Base-by-base conservation (phyloP, 2,888 invertebrate genomes). In the Pseudococcus viburni region DNA sequence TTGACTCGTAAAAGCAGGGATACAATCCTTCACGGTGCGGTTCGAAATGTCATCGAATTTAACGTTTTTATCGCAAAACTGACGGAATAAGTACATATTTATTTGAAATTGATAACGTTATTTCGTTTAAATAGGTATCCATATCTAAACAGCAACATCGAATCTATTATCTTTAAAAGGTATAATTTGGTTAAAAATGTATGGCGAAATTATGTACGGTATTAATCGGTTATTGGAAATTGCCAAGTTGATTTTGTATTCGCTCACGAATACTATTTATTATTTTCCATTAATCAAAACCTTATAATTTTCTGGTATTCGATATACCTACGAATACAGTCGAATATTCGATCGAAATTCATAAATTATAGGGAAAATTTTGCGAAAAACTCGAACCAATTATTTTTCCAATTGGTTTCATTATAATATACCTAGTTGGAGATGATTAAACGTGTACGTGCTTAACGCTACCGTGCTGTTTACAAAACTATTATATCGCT, bases 111-210 rank as follows among this genome's bases (percentile, higher is more conserved):
- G 73, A 26, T 73, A 73, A 73, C 33, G 17, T 33, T 3, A 5
- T 33, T 33, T 15, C 17, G 33, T 73, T 33, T 73, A 33, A 73
- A 11, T 68, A 64, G 39, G 39, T 33, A 73, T 73, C 73, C 15
- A 9, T 42, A 42, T 42, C 42, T 42, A 42, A 0, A 73, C 19
- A 46, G 19, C 5, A 19, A 46, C 46, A 83, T 83, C 46, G 46
- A 33, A 19, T 83, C 80, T 46, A 83, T 83, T 83, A 83, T 19
- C 80, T 17, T 83, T 46, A 83, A 83, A 83, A 42, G 80, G 80
- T 83, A 83, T 83, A 83, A 83, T 83, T 83, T 83, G n/a, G 80
- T 83, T 83, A 83, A 83, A 83, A 83, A 83, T 83, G 39, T 83
- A 83, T 83, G 80, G 80, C 80, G 80, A 83, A 83, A 83, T 46